Conservation (phyloP, 53 echinoderm and acorn worm species). For the Hippasteria phrygiana region DNA sequence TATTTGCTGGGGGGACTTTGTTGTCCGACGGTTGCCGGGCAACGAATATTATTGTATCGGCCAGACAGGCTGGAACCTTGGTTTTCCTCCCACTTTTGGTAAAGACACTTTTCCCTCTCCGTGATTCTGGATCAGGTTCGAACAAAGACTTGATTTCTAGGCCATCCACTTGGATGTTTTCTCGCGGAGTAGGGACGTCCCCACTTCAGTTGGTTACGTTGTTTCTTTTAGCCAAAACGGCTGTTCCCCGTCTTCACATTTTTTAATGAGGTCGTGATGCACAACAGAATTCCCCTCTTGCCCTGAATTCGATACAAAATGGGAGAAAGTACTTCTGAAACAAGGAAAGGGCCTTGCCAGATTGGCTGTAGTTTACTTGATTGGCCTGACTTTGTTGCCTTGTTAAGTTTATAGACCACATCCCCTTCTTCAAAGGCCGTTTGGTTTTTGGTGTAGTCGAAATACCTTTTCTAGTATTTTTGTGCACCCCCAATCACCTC, state of each 20-base stretch:
- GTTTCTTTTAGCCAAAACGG: neutral
- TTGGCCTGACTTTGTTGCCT: neutral
- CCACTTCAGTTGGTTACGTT: neutral
- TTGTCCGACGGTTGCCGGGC: neutral
- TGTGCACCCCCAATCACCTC: constrained; percentile 10
- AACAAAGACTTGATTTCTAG: neutral
- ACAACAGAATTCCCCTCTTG: neutral
- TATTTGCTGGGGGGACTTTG: neutral
- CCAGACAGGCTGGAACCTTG: neutral
- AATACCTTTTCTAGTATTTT: constrained; percentile 10
- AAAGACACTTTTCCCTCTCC: neutral
- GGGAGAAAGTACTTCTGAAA: constrained; percentile 9
- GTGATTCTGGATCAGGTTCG: neutral
- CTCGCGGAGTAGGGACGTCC: neutral
- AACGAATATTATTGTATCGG: neutral
- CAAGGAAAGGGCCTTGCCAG: constrained; percentile 16
- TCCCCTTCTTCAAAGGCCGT: constrained; percentile 7
- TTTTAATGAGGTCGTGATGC: constrained; percentile 21
- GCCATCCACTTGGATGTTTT: neutral
- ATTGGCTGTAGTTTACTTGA: constrained; percentile 6
- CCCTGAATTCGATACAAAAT: constrained; percentile 17
- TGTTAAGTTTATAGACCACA: constrained; percentile 18
- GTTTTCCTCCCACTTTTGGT: constrained; percentile 6
- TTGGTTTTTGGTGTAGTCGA: neutral
- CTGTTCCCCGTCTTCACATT: neutral